phyloP scores from a whole-genome alignment of 2,888 invertebrate species.

The Campoletis raptor region DNA sequence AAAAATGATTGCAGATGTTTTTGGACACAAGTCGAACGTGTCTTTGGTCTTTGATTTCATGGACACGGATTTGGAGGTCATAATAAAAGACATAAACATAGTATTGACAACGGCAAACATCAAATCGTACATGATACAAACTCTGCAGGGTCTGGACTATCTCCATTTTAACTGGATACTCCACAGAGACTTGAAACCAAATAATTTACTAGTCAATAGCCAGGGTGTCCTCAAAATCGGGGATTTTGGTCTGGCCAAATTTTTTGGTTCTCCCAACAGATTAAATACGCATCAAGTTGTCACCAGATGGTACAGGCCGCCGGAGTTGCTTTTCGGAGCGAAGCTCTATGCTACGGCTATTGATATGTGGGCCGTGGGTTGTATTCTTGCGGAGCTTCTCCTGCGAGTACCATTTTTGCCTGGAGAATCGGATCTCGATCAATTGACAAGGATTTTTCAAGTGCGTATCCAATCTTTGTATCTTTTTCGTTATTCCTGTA shows the following conservation, averaged over 20 bases:
- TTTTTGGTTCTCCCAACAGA: conserved; percentile 98
- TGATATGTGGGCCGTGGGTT: conserved; percentile 99
- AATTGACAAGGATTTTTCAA: conserved; percentile 97
- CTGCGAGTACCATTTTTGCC: conserved; percentile 97
- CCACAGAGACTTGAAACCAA: conserved; percentile 99
- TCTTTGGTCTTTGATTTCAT: conserved; percentile 99
- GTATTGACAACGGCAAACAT: conserved; percentile 96
- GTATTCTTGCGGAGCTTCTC: conserved; percentile 97
- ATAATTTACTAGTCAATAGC: conserved; percentile 97
- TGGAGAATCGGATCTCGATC: conserved; percentile 98
- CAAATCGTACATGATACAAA: conserved; percentile 98
- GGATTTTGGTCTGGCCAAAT: conserved; percentile 99
- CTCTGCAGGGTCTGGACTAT: conserved; percentile 97
- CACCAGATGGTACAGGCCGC: conserved; percentile 96
- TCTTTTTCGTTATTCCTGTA: neutral
- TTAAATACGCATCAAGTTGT: conserved; percentile 99
- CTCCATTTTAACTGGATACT: conserved; percentile 98
- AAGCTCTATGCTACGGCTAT: conserved; percentile 97
- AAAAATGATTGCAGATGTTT: conserved; percentile 90
- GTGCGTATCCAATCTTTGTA: conserved; percentile 84
- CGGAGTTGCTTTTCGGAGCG: conserved; percentile 98
- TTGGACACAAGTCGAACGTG: conserved; percentile 99
- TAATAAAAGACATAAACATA: conserved; percentile 94
- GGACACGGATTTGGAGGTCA: conserved; percentile 99
- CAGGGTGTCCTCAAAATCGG: conserved; percentile 98